Base-by-base conservation (phyloP, 2,888 invertebrate genomes). In the Torymus auratus region DNA sequence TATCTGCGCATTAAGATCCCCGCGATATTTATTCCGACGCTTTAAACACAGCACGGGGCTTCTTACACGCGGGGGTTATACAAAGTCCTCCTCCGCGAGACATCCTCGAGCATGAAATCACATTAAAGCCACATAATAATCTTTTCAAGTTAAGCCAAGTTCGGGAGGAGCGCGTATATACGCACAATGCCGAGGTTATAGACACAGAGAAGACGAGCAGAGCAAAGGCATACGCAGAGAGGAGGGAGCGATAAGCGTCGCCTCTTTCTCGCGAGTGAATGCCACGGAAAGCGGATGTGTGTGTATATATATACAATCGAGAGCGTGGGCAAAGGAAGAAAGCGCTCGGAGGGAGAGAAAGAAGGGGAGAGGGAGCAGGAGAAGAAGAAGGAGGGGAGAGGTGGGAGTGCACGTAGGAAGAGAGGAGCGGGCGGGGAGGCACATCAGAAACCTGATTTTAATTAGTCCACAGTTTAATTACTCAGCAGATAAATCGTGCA, bases 401-500 rank as follows among this genome's bases (percentile, higher is more conserved):
- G 70, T 60, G 78, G 71, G 71, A 81, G 78, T 41, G 41, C 41
- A 41, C 41, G 78, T 68, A 55, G 53, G 52, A 73, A 80, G 82
- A 80, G 77, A 77, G 70, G 78, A 83, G 71, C 83, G 80, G 53
- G 83, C 77, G 80, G 83, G 84, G 82, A 87, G 87, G 88, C 88
- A 89, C 89, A 89, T 89, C 90, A 90, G 90, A 90, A 91, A 91
- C 91, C 91, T 91, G 91, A 91, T 91, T 91, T 91, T 91, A 91
- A 91, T 91, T 91, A 91, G 91, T 91, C 90, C 91, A 89, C 90
- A 90, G 90, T 91, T 91, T 91, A 91, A 91, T 91, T 91, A 91
- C 90, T 90, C 89, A 89, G 88, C 90, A 90, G 91, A 91, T 91
- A 91, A 91, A 91, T 91, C 89, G 91, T 89, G 89, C 90, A 91